Percentiles rank a stretch among this genome's conserved stretches.
phyloP scores from a whole-genome alignment of 1,140 invertebrate species.

The Drosophila seguyi region DNA sequence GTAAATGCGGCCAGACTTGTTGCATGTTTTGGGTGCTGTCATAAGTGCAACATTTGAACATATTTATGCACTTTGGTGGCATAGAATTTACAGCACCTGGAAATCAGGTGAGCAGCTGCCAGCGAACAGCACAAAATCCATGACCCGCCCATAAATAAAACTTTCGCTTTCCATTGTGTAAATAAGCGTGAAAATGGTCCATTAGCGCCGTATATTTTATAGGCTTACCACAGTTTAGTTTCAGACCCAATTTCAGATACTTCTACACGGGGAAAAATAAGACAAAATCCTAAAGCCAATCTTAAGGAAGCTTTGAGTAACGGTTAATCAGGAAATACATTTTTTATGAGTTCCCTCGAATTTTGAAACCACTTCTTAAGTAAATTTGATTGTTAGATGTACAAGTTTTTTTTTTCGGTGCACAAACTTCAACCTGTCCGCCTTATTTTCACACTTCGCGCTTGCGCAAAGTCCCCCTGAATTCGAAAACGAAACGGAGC shows the following conservation, averaged over 20 bases:
- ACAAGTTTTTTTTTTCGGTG: background rate
- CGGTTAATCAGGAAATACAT: background rate
- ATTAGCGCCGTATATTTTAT: constrained; percentile 76
- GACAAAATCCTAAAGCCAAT: background rate
- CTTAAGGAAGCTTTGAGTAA: background rate
- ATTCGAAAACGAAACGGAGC: constrained; percentile 25
- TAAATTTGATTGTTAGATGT: too few species aligned
- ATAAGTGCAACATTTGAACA: constrained; percentile 63
- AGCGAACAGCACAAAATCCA: constrained; percentile 17
- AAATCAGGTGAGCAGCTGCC: constrained; percentile 23
- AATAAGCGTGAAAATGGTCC: constrained; percentile 70
- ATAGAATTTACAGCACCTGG: constrained; percentile 66
- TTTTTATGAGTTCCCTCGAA: rapidly evolving
- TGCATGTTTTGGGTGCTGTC: constrained; percentile 63
- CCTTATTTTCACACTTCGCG: constrained; percentile 59
- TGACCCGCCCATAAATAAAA: constrained; percentile 47
- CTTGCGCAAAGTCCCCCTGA: constrained; percentile 51
- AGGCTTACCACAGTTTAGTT: constrained; percentile 35
- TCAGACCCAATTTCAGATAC: constrained; percentile 26
- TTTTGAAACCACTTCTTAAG: background rate
- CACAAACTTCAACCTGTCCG: constrained; percentile 48
- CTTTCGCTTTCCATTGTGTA: constrained; percentile 77
- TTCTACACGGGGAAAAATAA: background rate
- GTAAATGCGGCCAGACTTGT: constrained; percentile 50
- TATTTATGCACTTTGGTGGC: constrained; percentile 78